Evolutionary conservation across 2,888 invertebrate species (phyloP).

Genomic region (Sinotaia quadrata): DNA sequence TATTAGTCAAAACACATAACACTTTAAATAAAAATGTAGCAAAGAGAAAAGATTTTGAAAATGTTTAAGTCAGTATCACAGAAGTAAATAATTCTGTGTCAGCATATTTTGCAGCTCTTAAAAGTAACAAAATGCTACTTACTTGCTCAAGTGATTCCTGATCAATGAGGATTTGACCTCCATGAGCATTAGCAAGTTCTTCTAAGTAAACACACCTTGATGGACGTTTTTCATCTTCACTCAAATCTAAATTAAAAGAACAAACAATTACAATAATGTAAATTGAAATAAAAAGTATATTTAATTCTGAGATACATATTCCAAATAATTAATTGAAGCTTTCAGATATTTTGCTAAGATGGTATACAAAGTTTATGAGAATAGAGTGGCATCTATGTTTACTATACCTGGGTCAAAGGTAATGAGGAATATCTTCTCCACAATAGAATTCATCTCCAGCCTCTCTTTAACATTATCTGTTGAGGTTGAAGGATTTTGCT

Average conservation of each 20-base stretch:
- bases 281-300: not conserved
- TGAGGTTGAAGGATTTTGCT: not conserved
- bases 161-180: constrained; percentile 57
- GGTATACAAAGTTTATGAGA: no score
- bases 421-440: constrained; percentile 64
- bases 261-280: no score
- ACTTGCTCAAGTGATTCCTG: constrained; percentile 59
- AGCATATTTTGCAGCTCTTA: not conserved
- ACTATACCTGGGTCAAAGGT: constrained; percentile 64
- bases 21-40: no score
- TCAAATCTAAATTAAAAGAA: constrained; percentile 21
- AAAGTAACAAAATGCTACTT: not conserved
- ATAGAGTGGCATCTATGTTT: no score
- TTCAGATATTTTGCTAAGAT: not conserved
- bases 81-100: no score
- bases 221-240: constrained; percentile 39
- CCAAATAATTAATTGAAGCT: not conserved
- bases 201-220: constrained; percentile 55
- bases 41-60: no score
- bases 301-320: not conserved
- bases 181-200: constrained; percentile 49
- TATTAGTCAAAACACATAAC: no score
- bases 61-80: no score
- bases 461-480: constrained; percentile 38
- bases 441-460: constrained; percentile 48